Evolutionary conservation across 2,797 vertebrate species (phyloP).

Genomic region (Myioborus melanocephalus): DNA sequence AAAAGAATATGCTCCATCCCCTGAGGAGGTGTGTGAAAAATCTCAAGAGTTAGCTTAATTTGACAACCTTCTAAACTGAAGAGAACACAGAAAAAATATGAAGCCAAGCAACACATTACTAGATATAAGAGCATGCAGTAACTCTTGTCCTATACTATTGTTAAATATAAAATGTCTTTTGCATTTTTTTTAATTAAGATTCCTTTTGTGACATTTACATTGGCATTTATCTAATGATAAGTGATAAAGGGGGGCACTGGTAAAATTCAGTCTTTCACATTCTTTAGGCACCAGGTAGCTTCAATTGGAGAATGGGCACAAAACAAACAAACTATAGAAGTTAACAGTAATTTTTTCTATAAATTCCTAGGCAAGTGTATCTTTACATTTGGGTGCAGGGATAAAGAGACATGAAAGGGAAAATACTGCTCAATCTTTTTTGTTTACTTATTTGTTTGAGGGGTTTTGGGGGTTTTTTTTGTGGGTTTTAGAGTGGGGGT

Average conservation of each 20-base stretch:
- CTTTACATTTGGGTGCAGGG: neutral
- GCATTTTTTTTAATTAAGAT: accelerated
- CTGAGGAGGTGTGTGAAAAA: neutral
- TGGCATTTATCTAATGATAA: neutral
- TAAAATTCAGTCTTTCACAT: neutral
- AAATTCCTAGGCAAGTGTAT: accelerated
- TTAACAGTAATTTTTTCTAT: neutral
- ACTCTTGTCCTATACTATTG: neutral
- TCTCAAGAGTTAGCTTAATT: neutral
- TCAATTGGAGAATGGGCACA: neutral
- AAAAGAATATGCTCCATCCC: neutral
- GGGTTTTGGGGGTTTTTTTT: accelerated
- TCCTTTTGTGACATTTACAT: neutral
- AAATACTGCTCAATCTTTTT: neutral
- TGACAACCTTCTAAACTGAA: neutral
- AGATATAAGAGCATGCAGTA: neutral
- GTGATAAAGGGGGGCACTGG: neutral
- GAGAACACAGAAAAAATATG: neutral
- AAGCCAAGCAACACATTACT: neutral
- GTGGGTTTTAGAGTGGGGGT: neutral
- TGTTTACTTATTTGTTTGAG: neutral
- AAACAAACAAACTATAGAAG: neutral
- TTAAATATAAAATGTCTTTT: neutral
- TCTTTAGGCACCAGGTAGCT: neutral
- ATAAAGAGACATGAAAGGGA: neutral